Percentiles rank a stretch among this genome's conserved stretches.
phyloP scores from a whole-genome alignment of 2,797 vertebrate species.

The Chromis chromis region DNA sequence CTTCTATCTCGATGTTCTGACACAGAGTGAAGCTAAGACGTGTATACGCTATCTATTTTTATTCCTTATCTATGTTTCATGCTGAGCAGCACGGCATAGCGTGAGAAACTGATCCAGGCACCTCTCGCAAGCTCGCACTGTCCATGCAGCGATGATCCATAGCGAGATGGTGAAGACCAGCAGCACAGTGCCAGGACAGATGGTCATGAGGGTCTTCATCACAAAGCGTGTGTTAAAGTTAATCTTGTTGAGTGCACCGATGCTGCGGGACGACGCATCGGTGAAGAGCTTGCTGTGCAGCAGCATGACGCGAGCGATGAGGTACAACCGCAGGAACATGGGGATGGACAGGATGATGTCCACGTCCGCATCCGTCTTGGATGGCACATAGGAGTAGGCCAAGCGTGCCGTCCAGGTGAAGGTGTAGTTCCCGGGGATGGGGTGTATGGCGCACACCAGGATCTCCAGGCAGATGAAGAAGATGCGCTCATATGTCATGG shows the following conservation, averaged over 20 bases:
- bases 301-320: conserved; percentile 99
- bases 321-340: conserved; percentile 99
- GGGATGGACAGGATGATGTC: conserved; percentile 99
- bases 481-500: conserved; percentile 99
- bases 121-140: conserved; percentile 99
- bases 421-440: conserved; percentile 98
- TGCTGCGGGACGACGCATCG: conserved; percentile 98
- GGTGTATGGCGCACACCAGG: conserved; percentile 99
- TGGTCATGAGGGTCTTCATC: conserved; percentile 99
- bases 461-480: conserved; percentile 99
- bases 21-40: conserved; percentile 17
- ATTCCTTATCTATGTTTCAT: conserved; percentile 77
- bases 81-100: conserved; percentile 46
- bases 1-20: conserved; percentile 32
- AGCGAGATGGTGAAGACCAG: conserved; percentile 99
- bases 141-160: conserved; percentile 99
- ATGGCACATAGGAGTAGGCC: conserved; percentile 95
- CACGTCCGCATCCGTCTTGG: conserved; percentile 97
- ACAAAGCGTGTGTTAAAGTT: conserved; percentile 99
- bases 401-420: conserved; percentile 99
- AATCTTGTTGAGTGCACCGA: conserved; percentile 99
- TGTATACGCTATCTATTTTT: conserved; percentile 68
- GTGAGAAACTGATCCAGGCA: conserved; percentile 81
- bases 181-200: conserved; percentile 99
- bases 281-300: conserved; percentile 99